These are phyloP conservation scores for Anthopleura xanthogrammica DNA, from an alignment of 92 coral and sea anemone genomes.

Conservation along the genomic window DNA sequence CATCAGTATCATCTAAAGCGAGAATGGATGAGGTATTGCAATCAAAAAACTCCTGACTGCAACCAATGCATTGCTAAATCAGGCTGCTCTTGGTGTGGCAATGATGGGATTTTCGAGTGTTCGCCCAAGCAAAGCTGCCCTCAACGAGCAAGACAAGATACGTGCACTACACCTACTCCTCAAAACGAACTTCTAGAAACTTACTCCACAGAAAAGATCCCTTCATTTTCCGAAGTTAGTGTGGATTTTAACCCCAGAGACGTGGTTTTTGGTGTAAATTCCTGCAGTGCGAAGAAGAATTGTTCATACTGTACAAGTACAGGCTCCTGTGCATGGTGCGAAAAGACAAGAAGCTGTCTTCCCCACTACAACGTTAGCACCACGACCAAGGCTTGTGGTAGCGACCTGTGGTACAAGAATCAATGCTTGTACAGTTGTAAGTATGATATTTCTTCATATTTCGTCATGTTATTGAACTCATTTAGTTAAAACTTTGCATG, in stretches of 20 bases:
- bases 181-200: neutral
- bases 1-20: neutral
- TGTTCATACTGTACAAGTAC: constrained; percentile 28
- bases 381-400: constrained; percentile 7
- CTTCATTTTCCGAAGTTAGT: neutral
- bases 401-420: constrained; percentile 12
- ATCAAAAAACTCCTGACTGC: constrained; percentile 24
- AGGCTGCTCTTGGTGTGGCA: constrained; percentile 21
- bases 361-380: neutral
- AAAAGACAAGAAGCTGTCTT: constrained; percentile 11
- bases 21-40: neutral
- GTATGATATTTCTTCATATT: neutral
- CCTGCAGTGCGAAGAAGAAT: constrained; percentile 9
- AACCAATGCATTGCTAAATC: constrained; percentile 4
- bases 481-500: too few species aligned
- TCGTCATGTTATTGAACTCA: too few species aligned
- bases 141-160: neutral
- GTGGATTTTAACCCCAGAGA: neutral
- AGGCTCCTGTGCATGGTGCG: constrained; percentile 15
- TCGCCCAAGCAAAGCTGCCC: neutral
- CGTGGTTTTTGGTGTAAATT: neutral
- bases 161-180: neutral
- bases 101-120: constrained; percentile 7
- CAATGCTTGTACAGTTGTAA: constrained; percentile 31
- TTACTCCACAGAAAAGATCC: neutral